phyloP scores from a whole-genome alignment of 2,797 vertebrate genomes.

The Todus mexicanus region DNA sequence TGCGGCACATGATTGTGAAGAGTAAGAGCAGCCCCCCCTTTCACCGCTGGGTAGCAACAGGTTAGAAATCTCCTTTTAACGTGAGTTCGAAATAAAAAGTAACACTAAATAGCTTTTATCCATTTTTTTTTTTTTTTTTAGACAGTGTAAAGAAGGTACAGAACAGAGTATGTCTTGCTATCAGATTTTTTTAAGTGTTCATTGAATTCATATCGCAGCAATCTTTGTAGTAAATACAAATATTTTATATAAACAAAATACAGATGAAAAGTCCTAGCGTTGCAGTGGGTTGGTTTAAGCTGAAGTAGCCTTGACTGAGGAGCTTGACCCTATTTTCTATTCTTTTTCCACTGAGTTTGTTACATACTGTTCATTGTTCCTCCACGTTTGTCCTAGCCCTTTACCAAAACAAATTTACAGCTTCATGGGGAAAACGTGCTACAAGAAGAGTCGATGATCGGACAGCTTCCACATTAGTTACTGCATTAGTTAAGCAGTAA shows the following conservation, averaged over 20 bases:
- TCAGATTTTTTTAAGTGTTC: neutral
- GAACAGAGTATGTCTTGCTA: neutral
- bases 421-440: neutral
- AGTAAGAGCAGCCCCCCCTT: neutral
- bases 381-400: neutral
- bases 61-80: neutral
- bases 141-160: neutral
- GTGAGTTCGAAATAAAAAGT: neutral
- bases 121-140: neutral
- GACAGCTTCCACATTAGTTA: neutral
- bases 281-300: neutral
- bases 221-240: neutral
- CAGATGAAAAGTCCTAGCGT: neutral
- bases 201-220: neutral
- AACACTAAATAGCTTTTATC: neutral
- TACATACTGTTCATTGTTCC: neutral
- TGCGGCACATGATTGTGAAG: fast-evolving
- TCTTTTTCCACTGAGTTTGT: neutral
- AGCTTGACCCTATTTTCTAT: too few species aligned
- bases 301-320: neutral
- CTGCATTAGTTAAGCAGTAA: neutral
- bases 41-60: fast-evolving
- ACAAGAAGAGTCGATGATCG: neutral
- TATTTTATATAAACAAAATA: neutral
- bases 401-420: neutral